A percentile compares a stretch with the other conserved stretches of the same genome.
Evolutionary conservation across 2,888 invertebrate species (phyloP).

Genomic region (Alentia gelatinosa): DNA sequence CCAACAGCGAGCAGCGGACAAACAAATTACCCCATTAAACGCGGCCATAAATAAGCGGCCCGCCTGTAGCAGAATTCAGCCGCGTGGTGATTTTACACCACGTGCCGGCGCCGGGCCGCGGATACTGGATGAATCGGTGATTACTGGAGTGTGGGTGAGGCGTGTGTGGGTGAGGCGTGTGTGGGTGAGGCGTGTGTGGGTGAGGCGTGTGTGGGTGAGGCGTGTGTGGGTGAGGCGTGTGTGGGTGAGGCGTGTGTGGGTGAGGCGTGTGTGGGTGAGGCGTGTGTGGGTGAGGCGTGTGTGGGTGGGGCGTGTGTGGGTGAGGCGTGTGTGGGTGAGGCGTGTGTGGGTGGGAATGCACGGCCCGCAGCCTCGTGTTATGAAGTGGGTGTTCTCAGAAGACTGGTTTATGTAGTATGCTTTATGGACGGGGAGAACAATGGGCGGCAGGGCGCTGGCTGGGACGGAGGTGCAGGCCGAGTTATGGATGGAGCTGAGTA

Average conservation of each 20-base stretch:
- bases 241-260: background rate
- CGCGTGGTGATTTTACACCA: background rate
- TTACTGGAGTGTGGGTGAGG: background rate
- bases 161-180: background rate
- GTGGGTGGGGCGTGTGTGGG: background rate
- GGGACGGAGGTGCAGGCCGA: background rate
- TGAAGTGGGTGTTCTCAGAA: background rate
- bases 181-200: background rate
- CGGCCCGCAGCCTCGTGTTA: too few species aligned
- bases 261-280: background rate
- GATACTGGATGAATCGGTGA: background rate
- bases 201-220: background rate
- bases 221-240: background rate
- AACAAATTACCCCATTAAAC: conserved; percentile 1
- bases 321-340: background rate
- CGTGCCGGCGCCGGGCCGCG: background rate
- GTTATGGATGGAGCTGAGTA: background rate
- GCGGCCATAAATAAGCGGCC: background rate
- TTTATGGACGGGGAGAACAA: background rate
- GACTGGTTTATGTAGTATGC: background rate
- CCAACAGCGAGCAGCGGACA: background rate
- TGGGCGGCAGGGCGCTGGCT: background rate
- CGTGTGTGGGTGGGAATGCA: too few species aligned
- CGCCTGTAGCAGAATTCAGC: background rate
- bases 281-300: background rate